Base-by-base conservation (phyloP, 2,113 vertebrate species). In the Ascaphus truei region DNA sequence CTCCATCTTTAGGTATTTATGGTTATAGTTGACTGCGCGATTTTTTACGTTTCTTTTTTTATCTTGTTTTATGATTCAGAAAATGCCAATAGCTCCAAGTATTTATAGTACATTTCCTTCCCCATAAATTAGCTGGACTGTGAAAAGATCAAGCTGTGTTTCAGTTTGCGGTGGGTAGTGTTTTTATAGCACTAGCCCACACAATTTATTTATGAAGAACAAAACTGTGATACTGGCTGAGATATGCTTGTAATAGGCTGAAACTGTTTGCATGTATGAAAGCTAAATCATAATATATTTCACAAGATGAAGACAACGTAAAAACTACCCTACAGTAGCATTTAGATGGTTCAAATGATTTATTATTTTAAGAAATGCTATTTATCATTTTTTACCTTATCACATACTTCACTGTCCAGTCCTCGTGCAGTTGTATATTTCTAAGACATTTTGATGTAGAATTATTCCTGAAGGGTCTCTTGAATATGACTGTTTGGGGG, bases 51-150 rank as follows among this genome's bases (percentile, higher is more conserved):
- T 58, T 47, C n/a, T 71, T 51, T 60, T 61, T 61, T 59, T 50
- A 52, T 71, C 57, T 60, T 30, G 25, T 52, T 71, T 41, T 33
- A 61, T 71, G 67, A 61, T 33, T 69, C 45, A 61, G 25, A 61
- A 41, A 25, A 41, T 50, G 67, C 22, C 66, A 51, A 27, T 57
- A 67, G 41, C 65, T 58, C 33, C 45, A 51, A 30, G 18, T 66
- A 66, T 66, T 66, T 66, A 43, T 66, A 66, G 63, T 53, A 33
- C 63, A 56, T 66, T 66, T 55, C 51, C 31, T 69, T 69, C 67
- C 47, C 47, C 34, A 51, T 61, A 61, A 61, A 69, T 69, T 69
- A 50, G 16, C 31, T 60, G 60, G 41, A 22, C 66, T 69, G 56
- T 37, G 56, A 60, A 52, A 41, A 39, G 45, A 71, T 71, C 67